Percentiles rank a stretch among this genome's conserved stretches.
Evolutionary conservation across 2,888 invertebrate species (phyloP).

Genomic region (Creontiades dilutus): DNA sequence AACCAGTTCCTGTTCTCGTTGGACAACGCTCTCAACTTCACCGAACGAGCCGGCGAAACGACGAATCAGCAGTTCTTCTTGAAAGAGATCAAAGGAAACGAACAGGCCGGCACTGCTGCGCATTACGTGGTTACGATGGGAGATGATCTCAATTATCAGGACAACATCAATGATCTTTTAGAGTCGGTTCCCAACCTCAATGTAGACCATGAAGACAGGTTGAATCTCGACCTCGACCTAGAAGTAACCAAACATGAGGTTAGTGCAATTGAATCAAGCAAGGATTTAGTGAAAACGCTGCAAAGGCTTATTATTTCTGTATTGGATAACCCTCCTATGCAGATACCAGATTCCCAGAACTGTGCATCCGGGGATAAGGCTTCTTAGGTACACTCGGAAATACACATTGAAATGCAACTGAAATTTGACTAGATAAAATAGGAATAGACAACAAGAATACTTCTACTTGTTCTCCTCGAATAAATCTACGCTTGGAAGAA

Average conservation of each 20-base stretch:
- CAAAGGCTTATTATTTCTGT: too few relatives aligned
- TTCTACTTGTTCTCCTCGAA: too few relatives aligned
- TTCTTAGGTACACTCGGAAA: too few relatives aligned
- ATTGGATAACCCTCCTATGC: too few relatives aligned
- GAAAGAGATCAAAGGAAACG: constrained; percentile 63
- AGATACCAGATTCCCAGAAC: too few relatives aligned
- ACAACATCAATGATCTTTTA: constrained; percentile 63
- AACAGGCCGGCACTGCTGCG: constrained; percentile 40
- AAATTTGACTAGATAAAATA: too few relatives aligned
- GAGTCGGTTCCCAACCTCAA: constrained; percentile 58
- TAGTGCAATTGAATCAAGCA: neutral
- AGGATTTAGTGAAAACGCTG: too few relatives aligned
- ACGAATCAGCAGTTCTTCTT: constrained; percentile 59
- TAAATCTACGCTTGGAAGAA: too few relatives aligned
- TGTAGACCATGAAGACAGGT: neutral
- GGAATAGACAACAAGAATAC: too few relatives aligned
- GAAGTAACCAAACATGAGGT: constrained; percentile 50
- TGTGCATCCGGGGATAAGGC: too few relatives aligned
- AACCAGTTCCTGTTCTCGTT: constrained; percentile 57
- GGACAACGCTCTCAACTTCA: constrained; percentile 39
- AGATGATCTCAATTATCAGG: constrained; percentile 61
- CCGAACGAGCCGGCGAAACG: constrained; percentile 24
- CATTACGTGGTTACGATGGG: constrained; percentile 66
- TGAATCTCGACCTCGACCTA: constrained; percentile 47
- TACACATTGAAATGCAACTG: too few relatives aligned